Conservation (phyloP, 2,113 vertebrate genomes). For the Perccottus glenii region DNA sequence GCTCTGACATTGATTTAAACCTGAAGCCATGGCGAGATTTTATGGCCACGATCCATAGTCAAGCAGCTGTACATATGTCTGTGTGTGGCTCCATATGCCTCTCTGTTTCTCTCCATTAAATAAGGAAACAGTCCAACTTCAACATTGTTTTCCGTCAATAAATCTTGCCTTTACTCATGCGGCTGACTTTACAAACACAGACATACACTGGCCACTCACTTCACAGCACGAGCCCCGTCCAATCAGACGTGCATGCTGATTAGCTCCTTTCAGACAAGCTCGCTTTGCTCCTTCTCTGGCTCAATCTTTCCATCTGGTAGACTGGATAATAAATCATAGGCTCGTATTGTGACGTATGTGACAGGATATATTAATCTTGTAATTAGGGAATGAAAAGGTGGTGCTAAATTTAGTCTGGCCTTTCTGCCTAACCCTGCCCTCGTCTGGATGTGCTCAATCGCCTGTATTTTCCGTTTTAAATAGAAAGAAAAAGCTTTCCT, state of each 20-base stretch:
- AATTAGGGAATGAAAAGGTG: conserved; percentile 76
- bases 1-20: conserved; percentile 91
- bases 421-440: conserved; percentile 58
- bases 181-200: conserved; percentile 42
- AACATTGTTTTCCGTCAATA: conserved; percentile 57
- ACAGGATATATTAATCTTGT: conserved; percentile 78
- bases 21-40: conserved; percentile 64
- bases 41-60: conserved; percentile 51
- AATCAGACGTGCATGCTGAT: conserved; percentile 57
- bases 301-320: conserved; percentile 66
- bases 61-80: conserved; percentile 15
- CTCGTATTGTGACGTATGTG: conserved; percentile 71
- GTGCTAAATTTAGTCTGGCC: conserved; percentile 78
- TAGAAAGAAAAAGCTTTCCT: conserved; percentile 16
- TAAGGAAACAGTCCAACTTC: conserved; percentile 53
- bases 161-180: conserved; percentile 49
- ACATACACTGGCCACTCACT: conserved; percentile 16
- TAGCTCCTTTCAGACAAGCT: conserved; percentile 50
- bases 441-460: conserved; percentile 32
- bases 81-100: conserved; percentile 26
- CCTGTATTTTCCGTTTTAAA: conserved; percentile 5
- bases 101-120: conserved; percentile 50
- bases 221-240: conserved; percentile 16
- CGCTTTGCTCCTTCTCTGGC: conserved; percentile 36
- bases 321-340: conserved; percentile 75